Conservation (phyloP, 2,888 invertebrate genomes). For the Aphidius colemani region DNA sequence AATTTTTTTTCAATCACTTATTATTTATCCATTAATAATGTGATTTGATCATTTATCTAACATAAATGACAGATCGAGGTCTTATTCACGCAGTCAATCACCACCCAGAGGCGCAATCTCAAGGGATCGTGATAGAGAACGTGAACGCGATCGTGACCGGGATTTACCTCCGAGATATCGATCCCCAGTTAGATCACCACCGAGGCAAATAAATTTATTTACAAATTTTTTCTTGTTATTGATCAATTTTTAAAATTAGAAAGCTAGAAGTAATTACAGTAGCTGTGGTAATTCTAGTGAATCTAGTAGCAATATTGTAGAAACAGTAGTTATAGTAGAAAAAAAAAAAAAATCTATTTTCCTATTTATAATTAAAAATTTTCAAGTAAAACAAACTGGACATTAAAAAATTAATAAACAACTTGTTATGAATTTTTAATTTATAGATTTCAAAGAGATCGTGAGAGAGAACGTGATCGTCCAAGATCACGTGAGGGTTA, state of each 20-base stretch:
- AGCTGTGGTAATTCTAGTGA: too few species aligned
- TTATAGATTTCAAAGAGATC: conserved; percentile 54
- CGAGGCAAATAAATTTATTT: conserved; percentile 44
- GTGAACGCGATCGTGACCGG: conserved; percentile 50
- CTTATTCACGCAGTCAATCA: conserved; percentile 68
- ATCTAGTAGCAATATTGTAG: too few species aligned
- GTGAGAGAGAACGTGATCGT: conserved; percentile 54
- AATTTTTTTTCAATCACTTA: conserved; percentile 3
- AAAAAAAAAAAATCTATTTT: too few species aligned
- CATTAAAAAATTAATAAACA: conserved; percentile 2
- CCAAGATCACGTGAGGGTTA: conserved; percentile 54
- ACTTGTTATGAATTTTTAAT: conserved; percentile 5
- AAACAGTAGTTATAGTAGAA: too few species aligned
- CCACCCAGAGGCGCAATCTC: conserved; percentile 61
- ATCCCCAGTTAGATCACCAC: conserved; percentile 55
- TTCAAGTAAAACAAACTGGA: too few species aligned
- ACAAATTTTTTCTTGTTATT: not conserved
- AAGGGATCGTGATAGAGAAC: conserved; percentile 54
- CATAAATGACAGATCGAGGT: conserved; percentile 65
- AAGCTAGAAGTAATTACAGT: too few species aligned
- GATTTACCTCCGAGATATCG: conserved; percentile 55
- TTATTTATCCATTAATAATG: conserved; percentile 7
- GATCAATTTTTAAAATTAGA: too few species aligned
- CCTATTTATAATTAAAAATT: not conserved
- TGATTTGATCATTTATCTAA: too few species aligned